phyloP scores from a whole-genome alignment of 2,888 invertebrate genomes.

The Apodemia hepburni region DNA sequence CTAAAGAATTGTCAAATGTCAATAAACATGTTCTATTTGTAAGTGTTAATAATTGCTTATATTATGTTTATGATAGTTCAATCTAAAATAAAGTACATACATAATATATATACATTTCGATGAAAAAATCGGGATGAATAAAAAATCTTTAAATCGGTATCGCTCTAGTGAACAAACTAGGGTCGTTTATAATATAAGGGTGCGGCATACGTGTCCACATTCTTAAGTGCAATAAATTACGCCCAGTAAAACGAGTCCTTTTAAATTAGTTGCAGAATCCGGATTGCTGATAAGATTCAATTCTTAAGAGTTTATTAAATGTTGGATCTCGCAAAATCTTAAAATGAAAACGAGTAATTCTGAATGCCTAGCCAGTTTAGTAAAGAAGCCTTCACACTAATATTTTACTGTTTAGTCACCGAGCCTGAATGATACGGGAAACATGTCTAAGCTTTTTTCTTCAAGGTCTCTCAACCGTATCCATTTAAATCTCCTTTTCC shows the following conservation, averaged over 20 bases:
- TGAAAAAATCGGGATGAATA: too few species aligned
- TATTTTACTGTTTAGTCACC: too few species aligned
- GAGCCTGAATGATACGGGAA: too few species aligned
- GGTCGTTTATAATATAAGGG: constrained; percentile 10
- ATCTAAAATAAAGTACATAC: too few species aligned
- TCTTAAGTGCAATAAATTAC: constrained; percentile 19
- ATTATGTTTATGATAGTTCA: too few species aligned
- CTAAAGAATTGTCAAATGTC: too few species aligned
- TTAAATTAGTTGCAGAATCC: constrained; percentile 4
- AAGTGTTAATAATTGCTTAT: too few species aligned
- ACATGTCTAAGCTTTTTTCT: too few species aligned
- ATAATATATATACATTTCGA: too few species aligned
- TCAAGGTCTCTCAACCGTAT: too few species aligned
- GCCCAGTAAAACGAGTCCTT: constrained; percentile 9
- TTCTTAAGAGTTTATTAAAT: background rate
- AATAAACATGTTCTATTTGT: too few species aligned
- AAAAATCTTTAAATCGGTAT: background rate
- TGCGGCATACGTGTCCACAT: constrained; percentile 22
- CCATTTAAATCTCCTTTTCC: too few species aligned
- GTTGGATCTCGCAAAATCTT: background rate
- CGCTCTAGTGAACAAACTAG: background rate
- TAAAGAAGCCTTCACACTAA: background rate
- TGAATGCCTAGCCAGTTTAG: background rate
- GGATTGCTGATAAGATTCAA: constrained; percentile 7
- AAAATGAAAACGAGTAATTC: background rate